Evolutionary conservation across 2,888 invertebrate genomes (phyloP).

Genomic region (Synanthedon andrenaeformis): DNA sequence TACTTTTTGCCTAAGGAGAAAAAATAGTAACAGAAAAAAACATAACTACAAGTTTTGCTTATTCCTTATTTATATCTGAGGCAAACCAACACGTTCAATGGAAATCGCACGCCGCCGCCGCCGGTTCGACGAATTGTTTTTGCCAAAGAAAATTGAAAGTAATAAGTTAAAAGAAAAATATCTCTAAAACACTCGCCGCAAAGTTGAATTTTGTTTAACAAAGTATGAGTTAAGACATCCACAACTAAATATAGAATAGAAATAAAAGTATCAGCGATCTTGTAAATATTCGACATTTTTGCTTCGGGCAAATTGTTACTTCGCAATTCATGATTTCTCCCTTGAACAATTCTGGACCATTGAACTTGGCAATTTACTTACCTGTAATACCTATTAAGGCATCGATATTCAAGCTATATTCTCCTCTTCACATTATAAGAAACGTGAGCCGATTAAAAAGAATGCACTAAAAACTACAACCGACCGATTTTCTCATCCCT

Average conservation of each 20-base stretch:
- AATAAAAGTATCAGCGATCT: slow-evolving; percentile 45
- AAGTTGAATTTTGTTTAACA: slow-evolving; percentile 33
- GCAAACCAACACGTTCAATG: slow-evolving; percentile 49
- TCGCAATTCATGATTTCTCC: slow-evolving; percentile 48
- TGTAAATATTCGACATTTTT: slow-evolving; percentile 57
- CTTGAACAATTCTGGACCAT: slow-evolving; percentile 44
- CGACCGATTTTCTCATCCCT: too few species aligned
- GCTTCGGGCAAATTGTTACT: slow-evolving; percentile 45
- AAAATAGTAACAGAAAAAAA: slow-evolving; percentile 24
- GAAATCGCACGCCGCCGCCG: slow-evolving; percentile 49
- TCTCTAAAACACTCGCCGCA: slow-evolving; percentile 25
- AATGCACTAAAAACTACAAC: too few species aligned
- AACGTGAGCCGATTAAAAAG: too few species aligned
- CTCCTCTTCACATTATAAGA: too few species aligned
- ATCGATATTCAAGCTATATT: too few species aligned
- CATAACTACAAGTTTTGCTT: slow-evolving; percentile 47
- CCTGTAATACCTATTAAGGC: not conserved
- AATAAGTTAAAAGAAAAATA: slow-evolving; percentile 3
- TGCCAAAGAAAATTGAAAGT: slow-evolving; percentile 24
- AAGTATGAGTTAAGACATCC: slow-evolving; percentile 5
- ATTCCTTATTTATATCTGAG: slow-evolving; percentile 43
- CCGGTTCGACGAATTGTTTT: slow-evolving; percentile 29
- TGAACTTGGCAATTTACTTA: slow-evolving; percentile 41
- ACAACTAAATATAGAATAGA: slow-evolving; percentile 12
- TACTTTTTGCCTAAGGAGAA: too few species aligned